Evolutionary conservation across 2,888 invertebrate genomes (phyloP), one percentile per base, ranked within the genome.

Genomic region (Diaprepes abbreviatus): DNA sequence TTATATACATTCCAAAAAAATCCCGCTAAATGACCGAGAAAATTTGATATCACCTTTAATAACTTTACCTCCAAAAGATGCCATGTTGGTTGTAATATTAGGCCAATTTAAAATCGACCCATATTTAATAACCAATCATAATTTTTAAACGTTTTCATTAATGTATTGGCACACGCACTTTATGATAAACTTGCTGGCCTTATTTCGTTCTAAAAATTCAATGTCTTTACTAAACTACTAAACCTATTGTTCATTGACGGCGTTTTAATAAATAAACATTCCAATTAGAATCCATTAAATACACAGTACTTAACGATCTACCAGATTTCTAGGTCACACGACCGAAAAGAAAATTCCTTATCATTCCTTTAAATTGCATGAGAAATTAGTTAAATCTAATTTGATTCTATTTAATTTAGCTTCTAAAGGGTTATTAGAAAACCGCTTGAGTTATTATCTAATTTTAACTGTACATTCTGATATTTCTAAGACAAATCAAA

Each of bases 201-300:
- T 45, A 45, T 45, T 45, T 45, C 7, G 2, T 1, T n/a, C 21
- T 35, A 21, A 45, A 45, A 24, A 45, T 24, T 43, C 58, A 28
- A 40, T 58, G 24, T 28, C 16, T 28, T 16, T 24, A 28, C 12
- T 38, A 31, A n/a, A n/a, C n/a, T n/a, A n/a, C n/a, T n/a, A n/a
- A 28, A n/a, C n/a, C 58, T 36, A 58, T 54, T 50, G 54, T 63
- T 54, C 63, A 63, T 54, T 63, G 48, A 63, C 36, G 45, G 43
- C 33, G 35, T 60, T 60, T 50, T 48, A 35, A 50, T 60, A 58
- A 58, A 16, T 58, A 58, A 58, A 40, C 40, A 58, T 58, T 58
- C 50, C 57, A 66, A 66, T 66, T 66, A 66, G 36, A 45, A 48
- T 4, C 58, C 31, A 66, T 66, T 66, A 57, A 62, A 14, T 24